These are phyloP conservation scores for Lineus longissimus DNA, from an alignment of 1,140 invertebrate species.

Conservation along the genomic window DNA sequence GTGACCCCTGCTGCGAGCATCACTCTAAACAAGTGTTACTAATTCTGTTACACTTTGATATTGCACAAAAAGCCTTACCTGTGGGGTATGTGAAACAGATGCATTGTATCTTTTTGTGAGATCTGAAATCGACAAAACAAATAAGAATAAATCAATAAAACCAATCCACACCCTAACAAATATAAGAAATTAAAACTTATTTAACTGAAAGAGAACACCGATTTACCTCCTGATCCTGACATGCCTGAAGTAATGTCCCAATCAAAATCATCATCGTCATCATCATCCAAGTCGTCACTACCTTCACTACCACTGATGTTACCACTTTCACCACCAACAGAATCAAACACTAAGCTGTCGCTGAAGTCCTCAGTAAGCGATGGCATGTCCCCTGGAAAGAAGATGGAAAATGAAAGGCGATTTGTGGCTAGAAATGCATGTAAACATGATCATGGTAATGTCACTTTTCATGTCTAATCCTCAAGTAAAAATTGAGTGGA, in stretches of 20 bases:
- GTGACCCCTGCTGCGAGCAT: too few species aligned
- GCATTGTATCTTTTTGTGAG: slow-evolving; percentile 50
- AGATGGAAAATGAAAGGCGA: neutral
- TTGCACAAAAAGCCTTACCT: too few species aligned
- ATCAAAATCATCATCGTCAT: slow-evolving; percentile 46
- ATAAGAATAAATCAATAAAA: too few species aligned
- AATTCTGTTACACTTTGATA: too few species aligned
- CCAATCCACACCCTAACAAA: too few species aligned
- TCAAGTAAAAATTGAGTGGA: neutral
- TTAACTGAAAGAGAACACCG: too few species aligned
- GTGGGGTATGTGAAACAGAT: slow-evolving; percentile 3
- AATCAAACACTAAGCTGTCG: slow-evolving; percentile 18
- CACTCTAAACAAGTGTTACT: too few species aligned
- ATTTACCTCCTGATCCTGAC: too few species aligned
- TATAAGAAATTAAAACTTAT: too few species aligned
- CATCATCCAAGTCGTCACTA: slow-evolving; percentile 37
- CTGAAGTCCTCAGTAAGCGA: neutral
- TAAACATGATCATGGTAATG: neutral
- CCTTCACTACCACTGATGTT: slow-evolving; percentile 36
- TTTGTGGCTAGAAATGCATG: neutral
- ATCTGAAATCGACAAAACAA: slow-evolving; percentile 28
- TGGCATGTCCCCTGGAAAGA: neutral
- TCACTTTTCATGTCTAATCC: neutral
- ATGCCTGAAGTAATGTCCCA: slow-evolving; percentile 30
- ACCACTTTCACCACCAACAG: slow-evolving; percentile 15